Percentiles rank a stretch among this genome's conserved stretches.
Conservation (phyloP, 92 coral and sea anemone genomes). For the Phenganax stokvisi region DNA sequence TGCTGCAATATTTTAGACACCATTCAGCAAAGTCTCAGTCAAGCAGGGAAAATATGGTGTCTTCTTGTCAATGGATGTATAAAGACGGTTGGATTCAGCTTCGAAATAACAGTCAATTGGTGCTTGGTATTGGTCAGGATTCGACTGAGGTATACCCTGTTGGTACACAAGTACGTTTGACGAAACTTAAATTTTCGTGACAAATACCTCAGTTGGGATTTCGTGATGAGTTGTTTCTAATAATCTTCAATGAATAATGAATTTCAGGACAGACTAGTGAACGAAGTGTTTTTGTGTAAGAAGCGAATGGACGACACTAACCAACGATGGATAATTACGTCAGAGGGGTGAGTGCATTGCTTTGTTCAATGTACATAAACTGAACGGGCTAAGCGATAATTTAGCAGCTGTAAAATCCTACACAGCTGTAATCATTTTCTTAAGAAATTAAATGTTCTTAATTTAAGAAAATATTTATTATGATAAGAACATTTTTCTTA, state of each 20-base stretch:
- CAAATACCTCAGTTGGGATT: too few species aligned
- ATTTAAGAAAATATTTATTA: too few species aligned
- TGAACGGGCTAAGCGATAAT: neutral
- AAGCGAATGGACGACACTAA: slow-evolving; percentile 75
- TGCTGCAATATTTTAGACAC: neutral
- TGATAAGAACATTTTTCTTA: too few species aligned
- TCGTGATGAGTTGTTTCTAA: too few species aligned
- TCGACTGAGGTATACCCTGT: slow-evolving; percentile 53
- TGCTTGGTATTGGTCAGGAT: slow-evolving; percentile 63
- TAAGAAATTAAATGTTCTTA: too few species aligned
- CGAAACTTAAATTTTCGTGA: too few species aligned
- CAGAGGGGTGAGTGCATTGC: slow-evolving; percentile 67
- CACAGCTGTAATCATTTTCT: too few species aligned
- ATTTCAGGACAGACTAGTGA: slow-evolving; percentile 60
- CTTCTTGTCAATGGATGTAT: slow-evolving; percentile 54
- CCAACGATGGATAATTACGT: slow-evolving; percentile 83
- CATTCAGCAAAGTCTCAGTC: slow-evolving; percentile 6
- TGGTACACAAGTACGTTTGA: too few species aligned
- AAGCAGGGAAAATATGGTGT: neutral
- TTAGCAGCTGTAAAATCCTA: too few species aligned
- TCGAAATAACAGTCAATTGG: slow-evolving; percentile 60
- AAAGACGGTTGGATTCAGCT: slow-evolving; percentile 72
- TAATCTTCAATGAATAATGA: neutral
- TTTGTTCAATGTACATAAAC: neutral
- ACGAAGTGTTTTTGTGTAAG: slow-evolving; percentile 77